Conservation (phyloP, 1,140 invertebrate genomes). For the Schlechtendalia chinensis region DNA sequence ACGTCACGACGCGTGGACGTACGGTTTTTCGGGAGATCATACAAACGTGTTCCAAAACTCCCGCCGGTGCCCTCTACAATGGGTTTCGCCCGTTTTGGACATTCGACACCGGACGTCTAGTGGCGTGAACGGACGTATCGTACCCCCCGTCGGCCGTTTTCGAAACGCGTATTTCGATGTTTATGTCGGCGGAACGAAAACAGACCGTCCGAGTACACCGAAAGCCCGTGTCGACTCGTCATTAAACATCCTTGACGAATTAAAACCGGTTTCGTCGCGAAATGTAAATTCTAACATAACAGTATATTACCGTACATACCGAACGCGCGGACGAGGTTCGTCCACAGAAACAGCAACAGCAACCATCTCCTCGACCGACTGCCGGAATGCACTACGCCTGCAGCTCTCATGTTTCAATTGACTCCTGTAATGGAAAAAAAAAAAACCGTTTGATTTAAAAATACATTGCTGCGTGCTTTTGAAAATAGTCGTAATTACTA, state of each 20-base stretch:
- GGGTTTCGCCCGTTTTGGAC: too few species aligned
- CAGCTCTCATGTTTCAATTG: conserved; percentile 27
- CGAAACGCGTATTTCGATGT: too few species aligned
- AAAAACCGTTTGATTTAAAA: conserved; percentile 1
- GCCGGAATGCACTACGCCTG: conserved; percentile 1
- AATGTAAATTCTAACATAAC: not conserved
- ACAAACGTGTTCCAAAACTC: too few species aligned
- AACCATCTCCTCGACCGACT: conserved; percentile 8
- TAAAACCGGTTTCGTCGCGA: not conserved
- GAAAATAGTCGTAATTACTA: not conserved
- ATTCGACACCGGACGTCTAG: too few species aligned
- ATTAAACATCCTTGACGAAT: not conserved
- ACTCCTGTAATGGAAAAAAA: conserved; percentile 31
- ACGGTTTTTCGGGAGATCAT: too few species aligned
- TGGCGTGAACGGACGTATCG: too few species aligned
- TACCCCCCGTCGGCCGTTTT: too few species aligned
- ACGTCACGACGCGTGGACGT: too few species aligned
- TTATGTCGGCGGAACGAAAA: too few species aligned
- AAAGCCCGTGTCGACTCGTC: not conserved
- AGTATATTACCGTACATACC: conserved; percentile 4
- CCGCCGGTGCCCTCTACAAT: too few species aligned
- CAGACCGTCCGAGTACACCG: too few species aligned
- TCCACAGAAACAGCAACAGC: conserved; percentile 1
- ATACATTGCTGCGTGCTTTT: not conserved
- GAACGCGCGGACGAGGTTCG: not conserved